These are phyloP conservation scores for Hippocampus mohnikei DNA, from an alignment of 2,113 vertebrate genomes.

Conservation along the genomic window DNA sequence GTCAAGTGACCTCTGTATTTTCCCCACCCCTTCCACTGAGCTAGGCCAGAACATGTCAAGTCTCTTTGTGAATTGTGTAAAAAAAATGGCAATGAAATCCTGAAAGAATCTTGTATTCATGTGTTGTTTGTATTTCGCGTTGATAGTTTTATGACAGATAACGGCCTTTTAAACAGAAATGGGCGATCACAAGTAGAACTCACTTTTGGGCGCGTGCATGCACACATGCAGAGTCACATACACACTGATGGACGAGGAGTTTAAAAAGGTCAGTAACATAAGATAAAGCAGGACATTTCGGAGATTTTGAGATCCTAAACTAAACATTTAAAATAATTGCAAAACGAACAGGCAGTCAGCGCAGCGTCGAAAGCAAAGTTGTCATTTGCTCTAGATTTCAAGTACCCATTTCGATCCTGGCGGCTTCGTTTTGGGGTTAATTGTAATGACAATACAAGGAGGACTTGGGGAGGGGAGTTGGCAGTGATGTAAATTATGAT, in stretches of 20 bases:
- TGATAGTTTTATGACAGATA: constrained; percentile 20
- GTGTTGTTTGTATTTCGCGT: neutral
- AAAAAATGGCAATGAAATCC: constrained; percentile 14
- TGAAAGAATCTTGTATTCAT: constrained; percentile 1
- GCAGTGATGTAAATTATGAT: neutral
- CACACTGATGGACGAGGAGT: neutral
- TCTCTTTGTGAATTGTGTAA: constrained; percentile 3
- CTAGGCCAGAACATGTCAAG: neutral
- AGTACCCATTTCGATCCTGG: constrained; percentile 4
- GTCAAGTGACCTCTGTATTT: constrained; percentile 9
- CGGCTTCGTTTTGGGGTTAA: constrained; percentile 1
- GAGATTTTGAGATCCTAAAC: neutral
- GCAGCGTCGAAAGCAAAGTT: neutral
- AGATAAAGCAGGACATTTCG: neutral
- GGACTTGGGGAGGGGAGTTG: neutral
- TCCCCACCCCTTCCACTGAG: neutral
- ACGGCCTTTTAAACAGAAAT: constrained; percentile 23
- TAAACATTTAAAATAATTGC: neutral
- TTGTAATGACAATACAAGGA: constrained; percentile 1
- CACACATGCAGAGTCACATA: constrained; percentile 1
- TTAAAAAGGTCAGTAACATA: neutral
- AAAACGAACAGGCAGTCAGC: neutral
- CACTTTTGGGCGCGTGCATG: constrained; percentile 17
- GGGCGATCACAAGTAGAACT: constrained; percentile 28
- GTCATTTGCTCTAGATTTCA: constrained; percentile 6